These are phyloP conservation scores for Morone chrysops DNA, from an alignment of 2,113 vertebrate genomes.

Conservation along the genomic window DNA sequence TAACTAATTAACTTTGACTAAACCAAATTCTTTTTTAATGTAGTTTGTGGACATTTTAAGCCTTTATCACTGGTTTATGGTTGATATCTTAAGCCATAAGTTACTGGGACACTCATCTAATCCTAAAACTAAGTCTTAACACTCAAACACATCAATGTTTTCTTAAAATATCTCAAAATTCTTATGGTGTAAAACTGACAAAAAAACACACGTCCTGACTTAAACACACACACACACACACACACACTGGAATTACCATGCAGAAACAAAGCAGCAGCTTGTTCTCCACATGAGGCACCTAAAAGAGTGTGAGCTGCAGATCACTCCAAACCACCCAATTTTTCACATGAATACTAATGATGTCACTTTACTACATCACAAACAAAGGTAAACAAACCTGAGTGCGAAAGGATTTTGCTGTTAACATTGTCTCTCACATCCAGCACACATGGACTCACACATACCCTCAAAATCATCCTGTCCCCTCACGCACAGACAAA, in stretches of 20 bases:
- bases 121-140: not conserved
- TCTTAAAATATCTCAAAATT: not conserved
- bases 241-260: not conserved
- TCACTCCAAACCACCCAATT: not conserved
- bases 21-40: no score
- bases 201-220: not conserved
- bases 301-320: constrained; percentile 19
- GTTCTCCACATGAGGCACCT: constrained; percentile 16
- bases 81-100: no score
- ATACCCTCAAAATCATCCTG: not conserved
- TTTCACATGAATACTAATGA: constrained; percentile 16
- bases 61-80: not conserved
- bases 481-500: not conserved
- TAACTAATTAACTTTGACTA: no score
- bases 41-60: not conserved
- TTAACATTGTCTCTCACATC: not conserved
- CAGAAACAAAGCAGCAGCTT: constrained; percentile 10
- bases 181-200: not conserved
- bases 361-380: not conserved
- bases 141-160: not conserved
- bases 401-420: not conserved
- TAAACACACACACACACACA: not conserved
- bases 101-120: no score
- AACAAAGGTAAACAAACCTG: constrained; percentile 2
- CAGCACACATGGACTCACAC: not conserved